A percentile compares a stretch with the other conserved stretches of the same genome.
Conservation (phyloP, 2,797 vertebrate genomes). For the Pipistrellus nathusii region DNA sequence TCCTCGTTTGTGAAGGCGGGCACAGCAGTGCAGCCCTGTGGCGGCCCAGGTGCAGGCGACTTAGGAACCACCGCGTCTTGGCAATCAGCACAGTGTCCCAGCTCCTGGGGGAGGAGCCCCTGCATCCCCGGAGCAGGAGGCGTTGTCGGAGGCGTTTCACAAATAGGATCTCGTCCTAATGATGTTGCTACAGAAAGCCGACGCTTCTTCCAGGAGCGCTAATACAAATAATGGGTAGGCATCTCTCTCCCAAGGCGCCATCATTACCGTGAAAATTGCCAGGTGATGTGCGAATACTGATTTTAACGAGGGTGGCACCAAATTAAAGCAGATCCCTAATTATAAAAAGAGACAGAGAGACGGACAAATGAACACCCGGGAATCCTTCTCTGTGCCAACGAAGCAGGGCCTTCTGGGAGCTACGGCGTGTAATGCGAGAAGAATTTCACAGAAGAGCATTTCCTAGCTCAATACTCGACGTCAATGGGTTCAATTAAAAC, state of each 20-base stretch:
- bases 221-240: background rate
- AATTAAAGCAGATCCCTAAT: background rate
- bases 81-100: fast-evolving
- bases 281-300: background rate
- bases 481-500: background rate
- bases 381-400: background rate
- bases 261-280: background rate
- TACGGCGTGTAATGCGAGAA: fast-evolving
- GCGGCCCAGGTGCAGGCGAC: fast-evolving
- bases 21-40: fast-evolving
- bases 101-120: background rate
- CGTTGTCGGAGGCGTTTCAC: background rate
- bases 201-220: background rate
- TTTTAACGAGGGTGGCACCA: constrained; percentile 10
- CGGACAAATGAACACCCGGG: background rate
- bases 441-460: no score
- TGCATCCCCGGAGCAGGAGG: background rate
- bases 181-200: background rate
- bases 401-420: background rate
- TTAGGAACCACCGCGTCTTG: fast-evolving
- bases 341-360: constrained; percentile 2
- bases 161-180: background rate
- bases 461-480: no score
- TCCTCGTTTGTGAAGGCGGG: background rate
- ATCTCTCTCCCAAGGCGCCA: background rate